phyloP scores from a whole-genome alignment of 92 coral and sea anemone genomes.

The Palythoa grandiflora region DNA sequence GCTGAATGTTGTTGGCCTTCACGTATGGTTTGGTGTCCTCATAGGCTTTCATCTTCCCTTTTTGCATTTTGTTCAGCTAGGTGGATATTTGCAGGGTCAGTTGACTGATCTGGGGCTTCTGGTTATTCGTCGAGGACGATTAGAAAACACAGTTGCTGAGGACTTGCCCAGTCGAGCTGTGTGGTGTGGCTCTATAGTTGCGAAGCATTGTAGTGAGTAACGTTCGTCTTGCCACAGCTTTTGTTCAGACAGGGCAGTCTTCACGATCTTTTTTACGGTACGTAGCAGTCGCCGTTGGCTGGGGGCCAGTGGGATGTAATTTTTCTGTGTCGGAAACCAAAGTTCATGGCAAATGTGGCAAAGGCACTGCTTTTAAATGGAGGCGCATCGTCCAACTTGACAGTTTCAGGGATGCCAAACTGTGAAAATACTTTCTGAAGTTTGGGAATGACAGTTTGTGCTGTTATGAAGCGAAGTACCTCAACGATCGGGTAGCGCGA shows the following conservation, averaged over 20 bases:
- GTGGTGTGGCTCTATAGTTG: slow-evolving; percentile 34
- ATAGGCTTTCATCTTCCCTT: slow-evolving; percentile 57
- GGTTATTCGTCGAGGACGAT: background rate
- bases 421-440: slow-evolving; percentile 61
- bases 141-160: slow-evolving; percentile 26
- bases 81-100: slow-evolving; percentile 28
- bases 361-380: slow-evolving; percentile 66
- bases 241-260: slow-evolving; percentile 60
- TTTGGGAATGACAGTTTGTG: slow-evolving; percentile 36
- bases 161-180: slow-evolving; percentile 30
- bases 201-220: slow-evolving; percentile 32
- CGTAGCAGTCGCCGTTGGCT: slow-evolving; percentile 76
- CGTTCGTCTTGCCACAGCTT: slow-evolving; percentile 63
- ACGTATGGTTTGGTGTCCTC: slow-evolving; percentile 60
- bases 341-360: slow-evolving; percentile 29
- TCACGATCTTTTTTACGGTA: slow-evolving; percentile 61
- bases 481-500: slow-evolving; percentile 18
- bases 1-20: slow-evolving; percentile 52
- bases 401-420: slow-evolving; percentile 49
- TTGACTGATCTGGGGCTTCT: background rate
- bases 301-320: slow-evolving; percentile 68
- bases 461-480: slow-evolving; percentile 5
- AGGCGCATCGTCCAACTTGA: slow-evolving; percentile 66
- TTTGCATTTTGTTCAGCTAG: slow-evolving; percentile 55
- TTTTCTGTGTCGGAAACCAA: slow-evolving; percentile 69